Evolutionary conservation across 2,888 invertebrate species (phyloP).

Genomic region (Lagria hirta): DNA sequence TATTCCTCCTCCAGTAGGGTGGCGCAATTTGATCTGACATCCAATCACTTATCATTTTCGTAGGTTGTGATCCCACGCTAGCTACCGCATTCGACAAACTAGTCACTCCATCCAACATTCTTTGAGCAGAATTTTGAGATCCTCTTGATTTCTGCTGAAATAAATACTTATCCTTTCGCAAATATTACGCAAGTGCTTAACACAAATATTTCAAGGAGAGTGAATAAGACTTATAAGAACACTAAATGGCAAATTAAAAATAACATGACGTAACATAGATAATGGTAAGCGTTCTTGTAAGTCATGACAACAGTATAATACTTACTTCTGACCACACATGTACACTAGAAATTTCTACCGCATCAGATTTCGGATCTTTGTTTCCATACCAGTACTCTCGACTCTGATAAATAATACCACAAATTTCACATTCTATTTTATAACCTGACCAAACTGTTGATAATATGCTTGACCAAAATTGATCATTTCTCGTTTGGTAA

Average conservation of each 20-base stretch:
- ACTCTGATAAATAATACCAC: slow-evolving; percentile 71
- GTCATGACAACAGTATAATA: slow-evolving; percentile 32
- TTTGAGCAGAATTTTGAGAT: slow-evolving; percentile 51
- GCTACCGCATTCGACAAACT: slow-evolving; percentile 61
- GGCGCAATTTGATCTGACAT: slow-evolving; percentile 79
- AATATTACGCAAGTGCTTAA: slow-evolving; percentile 24
- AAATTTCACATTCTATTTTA: slow-evolving; percentile 73
- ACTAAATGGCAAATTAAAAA: slow-evolving; percentile 19
- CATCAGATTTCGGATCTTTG: slow-evolving; percentile 68
- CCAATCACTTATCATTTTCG: slow-evolving; percentile 68
- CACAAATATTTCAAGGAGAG: slow-evolving; percentile 7
- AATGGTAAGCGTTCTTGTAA: slow-evolving; percentile 32
- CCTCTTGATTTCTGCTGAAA: slow-evolving; percentile 50
- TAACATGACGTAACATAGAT: slow-evolving; percentile 7
- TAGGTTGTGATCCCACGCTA: slow-evolving; percentile 70
- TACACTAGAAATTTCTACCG: slow-evolving; percentile 66
- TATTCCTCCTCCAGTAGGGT: slow-evolving; percentile 77
- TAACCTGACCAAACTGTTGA: slow-evolving; percentile 79
- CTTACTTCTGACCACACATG: slow-evolving; percentile 70
- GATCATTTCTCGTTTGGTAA: slow-evolving; percentile 53
- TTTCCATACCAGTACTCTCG: slow-evolving; percentile 83
- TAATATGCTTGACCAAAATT: slow-evolving; percentile 68
- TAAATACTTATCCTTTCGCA: slow-evolving; percentile 46
- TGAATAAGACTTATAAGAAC: slow-evolving; percentile 35
- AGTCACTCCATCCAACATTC: slow-evolving; percentile 62